Base-by-base conservation (phyloP, 2,797 vertebrate genomes). In the Phrynocephalus forsythii region DNA sequence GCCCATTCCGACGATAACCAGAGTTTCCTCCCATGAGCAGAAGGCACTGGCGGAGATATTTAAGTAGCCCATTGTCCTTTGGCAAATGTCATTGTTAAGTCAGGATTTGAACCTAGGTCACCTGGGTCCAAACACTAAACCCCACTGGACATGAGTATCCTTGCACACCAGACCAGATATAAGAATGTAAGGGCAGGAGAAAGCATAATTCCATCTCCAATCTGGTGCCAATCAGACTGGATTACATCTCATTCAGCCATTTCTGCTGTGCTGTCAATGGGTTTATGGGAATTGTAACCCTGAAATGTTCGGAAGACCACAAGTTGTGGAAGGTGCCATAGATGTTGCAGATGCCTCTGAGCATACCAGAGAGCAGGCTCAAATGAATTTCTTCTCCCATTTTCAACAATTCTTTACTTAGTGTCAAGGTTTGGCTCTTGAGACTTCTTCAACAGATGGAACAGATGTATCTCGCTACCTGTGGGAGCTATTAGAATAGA, bases 401-500 rank as follows among this genome's bases (percentile, higher is more conserved):
- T 80, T 80, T 84, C 72, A 68, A 73, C 28, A 11, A 50, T 88
- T 83, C 52, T 84, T 79, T n/a, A 38, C 60, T 84, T 85, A 80
- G 24, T 76, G 82, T 30, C 83, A 30, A 30, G 26, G 18, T 79
- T 71, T 79, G 72, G 38, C 52, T 66, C 18, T 52, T 79, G 50
- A 66, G 73, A 83, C 24, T 71, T 78, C 80, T 86, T n/a, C 48
- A 72, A 9, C 67, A 86, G 30, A 48, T 3, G 5, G 84, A 79
- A 72, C n/a, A 77, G n/a, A 28, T 89, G 52, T 66, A n/a, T 79
- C 16, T 52, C 67, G 26, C 38, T 78, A 33, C 30, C 24, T 66
- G 1, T 79, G 52, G 73, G 84, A 82, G 44, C 26, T 60, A 56
- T 80, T 56, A 67, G 79, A 68, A 82, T 69, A 85, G 75, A 50